phyloP scores from a whole-genome alignment of 2,888 invertebrate species.

The Lepidocyrtinus sp. region DNA sequence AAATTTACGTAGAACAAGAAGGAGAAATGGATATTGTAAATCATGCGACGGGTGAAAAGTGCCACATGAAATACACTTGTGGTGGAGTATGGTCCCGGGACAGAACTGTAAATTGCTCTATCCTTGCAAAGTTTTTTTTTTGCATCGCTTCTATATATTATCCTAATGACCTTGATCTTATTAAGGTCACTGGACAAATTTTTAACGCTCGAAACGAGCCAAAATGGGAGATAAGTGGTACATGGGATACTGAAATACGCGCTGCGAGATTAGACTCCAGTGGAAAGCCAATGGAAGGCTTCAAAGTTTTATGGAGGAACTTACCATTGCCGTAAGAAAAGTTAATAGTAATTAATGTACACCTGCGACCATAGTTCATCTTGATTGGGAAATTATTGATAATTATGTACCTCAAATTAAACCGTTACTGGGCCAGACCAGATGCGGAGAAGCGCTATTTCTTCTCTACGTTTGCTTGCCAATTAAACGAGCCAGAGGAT shows the following conservation, averaged over 20 bases:
- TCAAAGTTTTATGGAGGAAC: conserved; percentile 89
- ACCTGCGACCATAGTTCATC: too few relatives aligned
- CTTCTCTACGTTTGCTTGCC: conserved; percentile 95
- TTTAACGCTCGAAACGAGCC: conserved; percentile 75
- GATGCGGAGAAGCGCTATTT: conserved; percentile 86
- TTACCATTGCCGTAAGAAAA: conserved; percentile 79
- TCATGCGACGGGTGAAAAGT: conserved; percentile 89
- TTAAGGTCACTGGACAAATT: conserved; percentile 80
- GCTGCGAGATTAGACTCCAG: conserved; percentile 71
- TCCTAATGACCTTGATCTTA: too few relatives aligned
- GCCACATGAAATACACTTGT: conserved; percentile 96
- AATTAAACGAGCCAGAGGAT: conserved; percentile 95
- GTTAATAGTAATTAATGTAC: not conserved
- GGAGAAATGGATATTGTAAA: conserved; percentile 99
- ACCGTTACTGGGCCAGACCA: too few relatives aligned
- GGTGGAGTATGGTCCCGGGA: conserved; percentile 40
- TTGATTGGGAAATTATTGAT: too few relatives aligned
- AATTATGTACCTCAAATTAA: too few relatives aligned
- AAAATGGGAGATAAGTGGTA: conserved; percentile 82
- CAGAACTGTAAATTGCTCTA: conserved; percentile 19
- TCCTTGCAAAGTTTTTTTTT: too few relatives aligned
- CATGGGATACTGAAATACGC: conserved; percentile 94
- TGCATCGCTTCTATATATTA: too few relatives aligned
- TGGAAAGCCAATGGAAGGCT: conserved; percentile 89
- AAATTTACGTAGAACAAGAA: conserved; percentile 99